These are phyloP conservation scores for Scaptomyza flava DNA, from an alignment of 2,888 invertebrate species.

Conservation along the genomic window DNA sequence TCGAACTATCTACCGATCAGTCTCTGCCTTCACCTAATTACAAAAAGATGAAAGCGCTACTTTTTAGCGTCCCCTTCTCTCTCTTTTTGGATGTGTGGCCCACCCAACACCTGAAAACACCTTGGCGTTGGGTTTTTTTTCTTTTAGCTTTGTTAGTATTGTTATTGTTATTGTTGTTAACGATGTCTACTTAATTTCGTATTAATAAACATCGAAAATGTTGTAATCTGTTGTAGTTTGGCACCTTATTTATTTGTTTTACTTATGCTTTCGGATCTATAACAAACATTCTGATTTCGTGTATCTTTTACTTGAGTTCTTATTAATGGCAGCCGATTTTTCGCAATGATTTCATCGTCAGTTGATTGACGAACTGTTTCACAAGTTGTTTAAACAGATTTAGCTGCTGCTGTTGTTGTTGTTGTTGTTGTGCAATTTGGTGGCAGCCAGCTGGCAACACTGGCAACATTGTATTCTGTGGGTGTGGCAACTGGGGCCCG, in stretches of 20 bases:
- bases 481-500: constrained; percentile 54
- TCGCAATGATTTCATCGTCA: constrained; percentile 59
- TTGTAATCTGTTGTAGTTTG: constrained; percentile 77
- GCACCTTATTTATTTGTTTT: constrained; percentile 75
- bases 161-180: constrained; percentile 50
- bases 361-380: constrained; percentile 70
- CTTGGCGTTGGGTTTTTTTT: constrained; percentile 40
- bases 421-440: constrained; percentile 62
- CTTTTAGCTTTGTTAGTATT: constrained; percentile 1
- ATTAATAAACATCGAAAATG: constrained; percentile 79
- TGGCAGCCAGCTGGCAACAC: constrained; percentile 37
- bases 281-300: constrained; percentile 46
- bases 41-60: constrained; percentile 77
- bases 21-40: constrained; percentile 74
- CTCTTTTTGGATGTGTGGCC: constrained; percentile 27
- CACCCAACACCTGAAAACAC: constrained; percentile 56
- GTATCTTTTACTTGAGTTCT: constrained; percentile 18
- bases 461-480: constrained; percentile 44
- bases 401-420: constrained; percentile 26
- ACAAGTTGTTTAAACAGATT: constrained; percentile 68
- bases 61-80: constrained; percentile 34
- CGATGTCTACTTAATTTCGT: constrained; percentile 74
- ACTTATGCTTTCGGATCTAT: constrained; percentile 16
- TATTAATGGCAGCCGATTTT: constrained; percentile 61
- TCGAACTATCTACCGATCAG: constrained; percentile 70